phyloP scores from a whole-genome alignment of 2,113 vertebrate species.

The Oncorhynchus tshawytscha region DNA sequence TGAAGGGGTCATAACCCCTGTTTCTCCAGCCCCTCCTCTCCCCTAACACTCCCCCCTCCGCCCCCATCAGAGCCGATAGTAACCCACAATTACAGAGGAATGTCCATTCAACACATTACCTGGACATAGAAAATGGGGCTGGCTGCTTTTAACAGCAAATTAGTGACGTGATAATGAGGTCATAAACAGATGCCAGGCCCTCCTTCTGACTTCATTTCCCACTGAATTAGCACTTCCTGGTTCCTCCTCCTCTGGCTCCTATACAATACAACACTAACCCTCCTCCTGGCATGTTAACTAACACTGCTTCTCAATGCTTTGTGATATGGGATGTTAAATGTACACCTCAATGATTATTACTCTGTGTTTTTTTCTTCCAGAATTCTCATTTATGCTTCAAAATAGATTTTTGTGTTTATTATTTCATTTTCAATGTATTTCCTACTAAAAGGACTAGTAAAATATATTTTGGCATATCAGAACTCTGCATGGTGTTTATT shows the following conservation, averaged over 20 bases:
- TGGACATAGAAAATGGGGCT: conserved; percentile 61
- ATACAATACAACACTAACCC: background rate
- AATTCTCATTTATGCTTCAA: background rate
- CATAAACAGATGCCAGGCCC: conserved; percentile 61
- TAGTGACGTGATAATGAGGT: conserved; percentile 75
- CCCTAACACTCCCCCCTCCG: conserved; percentile 19
- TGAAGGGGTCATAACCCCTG: conserved; percentile 66
- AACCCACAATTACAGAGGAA: conserved; percentile 71
- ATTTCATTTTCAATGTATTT: conserved; percentile 2
- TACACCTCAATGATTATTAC: background rate
- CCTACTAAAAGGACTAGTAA: background rate
- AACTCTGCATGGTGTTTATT: conserved; percentile 8
- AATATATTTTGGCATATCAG: conserved; percentile 6
- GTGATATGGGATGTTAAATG: background rate
- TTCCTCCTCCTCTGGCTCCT: conserved; percentile 22
- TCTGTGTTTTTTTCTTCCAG: background rate
- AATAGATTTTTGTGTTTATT: background rate
- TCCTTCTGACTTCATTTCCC: conserved; percentile 31
- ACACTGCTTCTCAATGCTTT: too few relatives aligned
- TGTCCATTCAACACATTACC: conserved; percentile 71
- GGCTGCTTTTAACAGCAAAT: conserved; percentile 72
- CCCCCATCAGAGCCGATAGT: conserved; percentile 51
- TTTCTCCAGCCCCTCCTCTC: conserved; percentile 28
- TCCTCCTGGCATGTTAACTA: too few relatives aligned
- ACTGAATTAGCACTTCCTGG: conserved; percentile 34